These are phyloP conservation scores for Leptothorax acervorum DNA, from an alignment of 2,888 invertebrate species.

Conservation along the genomic window DNA sequence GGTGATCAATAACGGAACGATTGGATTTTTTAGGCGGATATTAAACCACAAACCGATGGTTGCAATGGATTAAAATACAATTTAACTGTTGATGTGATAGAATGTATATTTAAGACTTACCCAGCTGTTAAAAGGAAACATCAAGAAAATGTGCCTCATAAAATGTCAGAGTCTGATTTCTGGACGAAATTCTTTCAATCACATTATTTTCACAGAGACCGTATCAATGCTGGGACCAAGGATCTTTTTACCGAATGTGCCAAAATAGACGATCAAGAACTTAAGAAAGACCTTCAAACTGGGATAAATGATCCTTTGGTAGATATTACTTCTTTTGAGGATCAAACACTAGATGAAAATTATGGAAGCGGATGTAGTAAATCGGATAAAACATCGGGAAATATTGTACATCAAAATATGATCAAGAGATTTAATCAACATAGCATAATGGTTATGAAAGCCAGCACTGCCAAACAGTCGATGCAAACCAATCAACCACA, in stretches of 20 bases:
- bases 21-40: constrained; percentile 92
- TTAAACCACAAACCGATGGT: constrained; percentile 98
- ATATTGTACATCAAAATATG: constrained; percentile 95
- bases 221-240: constrained; percentile 95
- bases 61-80: constrained; percentile 99
- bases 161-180: constrained; percentile 98
- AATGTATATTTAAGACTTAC: constrained; percentile 99
- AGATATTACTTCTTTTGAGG: constrained; percentile 94
- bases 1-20: constrained; percentile 4
- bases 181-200: constrained; percentile 99
- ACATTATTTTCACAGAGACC: constrained; percentile 98
- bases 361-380: constrained; percentile 86
- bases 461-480: constrained; percentile 80
- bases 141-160: constrained; percentile 97
- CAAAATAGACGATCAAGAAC: constrained; percentile 95
- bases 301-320: constrained; percentile 94
- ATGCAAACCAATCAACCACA: constrained; percentile 77
- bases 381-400: constrained; percentile 87
- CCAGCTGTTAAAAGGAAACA: constrained; percentile 99
- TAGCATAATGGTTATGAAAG: constrained; percentile 94
- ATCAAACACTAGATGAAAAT: constrained; percentile 89
- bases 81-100: constrained; percentile 98
- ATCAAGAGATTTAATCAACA: constrained; percentile 99
- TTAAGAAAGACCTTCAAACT: constrained; percentile 91
- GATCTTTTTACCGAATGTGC: constrained; percentile 99